Percentiles rank a stretch among this genome's conserved stretches.
Conservation (phyloP, 2,888 invertebrate genomes). For the Pristionchus exspectatus region DNA sequence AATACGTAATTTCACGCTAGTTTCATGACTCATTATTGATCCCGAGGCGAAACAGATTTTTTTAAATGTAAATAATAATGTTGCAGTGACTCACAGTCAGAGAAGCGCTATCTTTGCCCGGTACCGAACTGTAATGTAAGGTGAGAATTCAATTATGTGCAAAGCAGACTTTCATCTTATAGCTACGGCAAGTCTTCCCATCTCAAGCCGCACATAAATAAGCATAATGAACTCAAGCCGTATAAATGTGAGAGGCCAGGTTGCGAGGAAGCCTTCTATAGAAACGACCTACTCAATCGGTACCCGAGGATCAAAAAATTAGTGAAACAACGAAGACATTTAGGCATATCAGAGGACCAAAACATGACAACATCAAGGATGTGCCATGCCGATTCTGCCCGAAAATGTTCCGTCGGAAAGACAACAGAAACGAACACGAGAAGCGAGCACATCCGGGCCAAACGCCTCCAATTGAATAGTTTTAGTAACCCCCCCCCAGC, state of each 20-base stretch:
- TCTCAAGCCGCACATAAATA: conserved; percentile 25
- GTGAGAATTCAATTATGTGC: not conserved
- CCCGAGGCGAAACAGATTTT: not conserved
- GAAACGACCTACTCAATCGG: conserved; percentile 11
- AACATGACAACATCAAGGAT: not conserved
- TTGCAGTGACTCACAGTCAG: not conserved
- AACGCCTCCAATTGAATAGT: not conserved
- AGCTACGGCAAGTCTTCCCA: conserved; percentile 39
- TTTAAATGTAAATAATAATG: not conserved
- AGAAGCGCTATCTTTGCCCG: not conserved
- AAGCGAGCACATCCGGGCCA: not conserved
- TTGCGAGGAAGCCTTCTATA: conserved; percentile 7
- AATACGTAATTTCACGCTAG: not conserved
- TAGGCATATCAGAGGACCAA: not conserved
- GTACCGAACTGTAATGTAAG: not conserved
- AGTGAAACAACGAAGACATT: not conserved
- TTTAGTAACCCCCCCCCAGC: too few species aligned
- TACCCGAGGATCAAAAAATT: not conserved
- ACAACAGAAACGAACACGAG: not conserved
- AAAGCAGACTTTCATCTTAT: not conserved
- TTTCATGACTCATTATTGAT: not conserved
- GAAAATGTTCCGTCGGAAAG: not conserved
- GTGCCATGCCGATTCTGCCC: not conserved
- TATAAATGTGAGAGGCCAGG: not conserved
- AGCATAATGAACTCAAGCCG: not conserved